These are phyloP conservation scores for Bufotes viridis DNA, from an alignment of 2,797 vertebrate species.

Conservation along the genomic window DNA sequence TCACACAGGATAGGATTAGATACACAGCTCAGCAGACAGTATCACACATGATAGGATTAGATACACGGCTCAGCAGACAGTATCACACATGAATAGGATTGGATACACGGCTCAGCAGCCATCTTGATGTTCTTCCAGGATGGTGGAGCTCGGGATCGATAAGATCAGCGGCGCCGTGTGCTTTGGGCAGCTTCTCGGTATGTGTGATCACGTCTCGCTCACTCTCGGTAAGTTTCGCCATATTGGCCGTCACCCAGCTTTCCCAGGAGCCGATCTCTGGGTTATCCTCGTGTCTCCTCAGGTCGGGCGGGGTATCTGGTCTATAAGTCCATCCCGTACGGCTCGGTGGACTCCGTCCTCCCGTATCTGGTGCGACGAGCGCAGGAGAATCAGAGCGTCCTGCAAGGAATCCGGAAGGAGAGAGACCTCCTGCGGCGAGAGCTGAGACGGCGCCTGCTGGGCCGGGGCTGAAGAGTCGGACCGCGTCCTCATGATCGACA, in stretches of 20 bases:
- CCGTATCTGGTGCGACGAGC: constrained; percentile 89
- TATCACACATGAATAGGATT: neutral
- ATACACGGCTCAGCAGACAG: neutral
- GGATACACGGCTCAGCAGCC: neutral
- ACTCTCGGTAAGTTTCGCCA: constrained; percentile 79
- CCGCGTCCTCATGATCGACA: neutral
- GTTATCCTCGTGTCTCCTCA: constrained; percentile 34
- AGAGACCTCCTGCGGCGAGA: constrained; percentile 80
- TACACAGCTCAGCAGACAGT: neutral
- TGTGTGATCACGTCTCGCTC: constrained; percentile 92
- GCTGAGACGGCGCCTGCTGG: constrained; percentile 66
- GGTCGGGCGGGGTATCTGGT: constrained; percentile 72
- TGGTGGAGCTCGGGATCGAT: constrained; percentile 75
- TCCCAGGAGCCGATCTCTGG: neutral
- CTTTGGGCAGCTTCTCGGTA: constrained; percentile 91
- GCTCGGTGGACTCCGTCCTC: constrained; percentile 85
- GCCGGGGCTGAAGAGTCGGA: neutral
- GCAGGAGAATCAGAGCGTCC: constrained; percentile 87
- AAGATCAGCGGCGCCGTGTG: constrained; percentile 76
- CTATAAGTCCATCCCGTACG: constrained; percentile 91
- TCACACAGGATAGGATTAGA: neutral
- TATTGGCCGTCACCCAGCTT: neutral
- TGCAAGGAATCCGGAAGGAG: constrained; percentile 87
- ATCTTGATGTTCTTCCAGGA: constrained; percentile 68
- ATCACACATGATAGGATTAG: neutral